These are phyloP conservation scores for Tetrao urogallus DNA, from an alignment of 2,113 vertebrate species.

Conservation along the genomic window DNA sequence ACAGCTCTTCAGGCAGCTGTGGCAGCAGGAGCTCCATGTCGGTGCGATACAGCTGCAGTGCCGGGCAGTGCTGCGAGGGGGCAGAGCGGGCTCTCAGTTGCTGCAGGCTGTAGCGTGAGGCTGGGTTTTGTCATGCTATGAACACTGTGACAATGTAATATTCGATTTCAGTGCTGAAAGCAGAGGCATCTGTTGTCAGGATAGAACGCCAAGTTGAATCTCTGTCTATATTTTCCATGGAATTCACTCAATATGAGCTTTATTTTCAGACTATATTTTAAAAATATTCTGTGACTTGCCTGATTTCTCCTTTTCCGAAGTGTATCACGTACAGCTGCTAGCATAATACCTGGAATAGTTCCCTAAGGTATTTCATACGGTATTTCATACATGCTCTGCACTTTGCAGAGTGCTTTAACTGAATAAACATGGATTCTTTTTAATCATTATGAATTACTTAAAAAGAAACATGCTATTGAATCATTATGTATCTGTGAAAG, in stretches of 20 bases:
- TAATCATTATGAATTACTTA: not conserved
- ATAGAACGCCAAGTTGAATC: not conserved
- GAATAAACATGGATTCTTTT: not conserved
- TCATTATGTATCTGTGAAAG: not conserved
- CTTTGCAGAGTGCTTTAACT: not conserved
- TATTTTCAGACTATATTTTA: not conserved
- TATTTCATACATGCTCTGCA: not conserved
- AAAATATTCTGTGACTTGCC: not conserved
- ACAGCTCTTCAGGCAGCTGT: not conserved
- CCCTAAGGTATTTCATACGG: not conserved
- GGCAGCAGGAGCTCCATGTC: not conserved
- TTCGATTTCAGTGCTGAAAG: not conserved
- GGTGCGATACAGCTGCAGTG: rapidly evolving
- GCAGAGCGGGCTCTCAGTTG: rapidly evolving
- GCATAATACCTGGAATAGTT: rapidly evolving
- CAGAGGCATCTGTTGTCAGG: rapidly evolving
- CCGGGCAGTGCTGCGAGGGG: not conserved
- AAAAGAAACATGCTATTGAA: not conserved
- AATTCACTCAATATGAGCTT: not conserved
- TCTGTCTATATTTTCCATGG: not conserved
- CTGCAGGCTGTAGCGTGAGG: rapidly evolving
- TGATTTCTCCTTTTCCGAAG: rapidly evolving
- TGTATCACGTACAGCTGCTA: rapidly evolving
- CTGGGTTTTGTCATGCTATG: rapidly evolving
- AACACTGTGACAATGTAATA: rapidly evolving